Evolutionary conservation across 2,888 invertebrate genomes (phyloP).

Genomic region (Byasa hedistus): DNA sequence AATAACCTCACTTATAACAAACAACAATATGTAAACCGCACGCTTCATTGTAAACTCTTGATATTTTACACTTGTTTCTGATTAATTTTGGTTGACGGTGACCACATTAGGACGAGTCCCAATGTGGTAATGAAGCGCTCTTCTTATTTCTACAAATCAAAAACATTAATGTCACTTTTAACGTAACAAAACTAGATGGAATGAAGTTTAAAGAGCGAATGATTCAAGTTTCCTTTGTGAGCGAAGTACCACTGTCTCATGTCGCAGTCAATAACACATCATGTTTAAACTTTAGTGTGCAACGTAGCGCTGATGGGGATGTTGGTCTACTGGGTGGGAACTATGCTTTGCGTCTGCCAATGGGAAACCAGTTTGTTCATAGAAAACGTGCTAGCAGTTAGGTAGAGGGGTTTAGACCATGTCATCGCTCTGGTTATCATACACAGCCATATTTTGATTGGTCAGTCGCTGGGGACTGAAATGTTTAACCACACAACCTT

Average conservation of each 20-base stretch:
- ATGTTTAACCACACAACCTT: too few relatives aligned
- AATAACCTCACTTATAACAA: conserved; percentile 11
- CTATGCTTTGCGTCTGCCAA: too few relatives aligned
- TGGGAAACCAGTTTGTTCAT: too few relatives aligned
- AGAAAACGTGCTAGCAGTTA: too few relatives aligned
- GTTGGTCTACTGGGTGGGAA: too few relatives aligned
- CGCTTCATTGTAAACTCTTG: conserved; percentile 12
- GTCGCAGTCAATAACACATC: conserved; percentile 8
- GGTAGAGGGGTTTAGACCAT: too few relatives aligned
- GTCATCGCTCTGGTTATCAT: too few relatives aligned
- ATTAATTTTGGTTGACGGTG: too few relatives aligned
- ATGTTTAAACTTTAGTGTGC: not conserved
- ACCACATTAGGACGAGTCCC: conserved; percentile 11
- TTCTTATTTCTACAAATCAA: not conserved
- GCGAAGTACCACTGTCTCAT: conserved; percentile 1
- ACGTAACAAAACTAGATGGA: conserved; percentile 10
- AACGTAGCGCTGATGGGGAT: too few relatives aligned
- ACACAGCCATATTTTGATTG: too few relatives aligned
- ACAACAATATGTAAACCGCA: conserved; percentile 1
- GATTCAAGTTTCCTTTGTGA: conserved; percentile 13
- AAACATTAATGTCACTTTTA: conserved; percentile 10
- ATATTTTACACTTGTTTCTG: not conserved
- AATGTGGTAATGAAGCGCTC: too few relatives aligned
- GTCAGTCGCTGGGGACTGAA: too few relatives aligned
- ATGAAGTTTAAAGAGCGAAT: conserved; percentile 17